Percentiles rank a stretch among this genome's conserved stretches.
Evolutionary conservation across 2,113 vertebrate species (phyloP).

Genomic region (Dipodomys merriami): DNA sequence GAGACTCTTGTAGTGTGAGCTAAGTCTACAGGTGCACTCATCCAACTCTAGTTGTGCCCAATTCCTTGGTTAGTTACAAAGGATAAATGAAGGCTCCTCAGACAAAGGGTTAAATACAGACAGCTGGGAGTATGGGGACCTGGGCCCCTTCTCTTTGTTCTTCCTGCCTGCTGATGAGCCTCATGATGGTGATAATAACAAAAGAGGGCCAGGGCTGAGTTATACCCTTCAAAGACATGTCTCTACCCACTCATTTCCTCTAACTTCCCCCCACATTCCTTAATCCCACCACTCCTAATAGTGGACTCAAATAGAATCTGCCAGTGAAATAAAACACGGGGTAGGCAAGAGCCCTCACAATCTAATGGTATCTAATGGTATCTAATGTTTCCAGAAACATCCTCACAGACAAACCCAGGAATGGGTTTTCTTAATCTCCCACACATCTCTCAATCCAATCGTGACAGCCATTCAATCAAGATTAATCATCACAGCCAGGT

Average conservation of each 20-base stretch:
- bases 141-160: too few relatives aligned
- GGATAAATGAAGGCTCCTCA: neutral
- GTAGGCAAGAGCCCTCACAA: neutral
- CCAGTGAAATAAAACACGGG: neutral
- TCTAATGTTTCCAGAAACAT: neutral
- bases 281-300: neutral
- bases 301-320: neutral
- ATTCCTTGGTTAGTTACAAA: neutral
- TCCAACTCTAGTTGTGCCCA: neutral
- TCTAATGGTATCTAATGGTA: neutral
- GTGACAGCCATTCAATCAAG: neutral
- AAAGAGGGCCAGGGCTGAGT: neutral
- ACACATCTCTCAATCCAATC: neutral
- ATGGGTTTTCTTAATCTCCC: neutral
- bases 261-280: neutral
- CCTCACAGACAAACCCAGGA: neutral
- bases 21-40: fast-evolving
- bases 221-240: neutral
- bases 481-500: neutral
- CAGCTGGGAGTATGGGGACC: too few relatives aligned
- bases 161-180: neutral
- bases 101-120: neutral
- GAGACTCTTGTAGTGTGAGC: neutral
- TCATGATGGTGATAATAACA: neutral
- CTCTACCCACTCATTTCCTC: neutral